A percentile compares a stretch with the other conserved stretches of the same genome.
Conservation (phyloP, 2,888 invertebrate genomes). For the Drosophila nr. perissopoda region DNA sequence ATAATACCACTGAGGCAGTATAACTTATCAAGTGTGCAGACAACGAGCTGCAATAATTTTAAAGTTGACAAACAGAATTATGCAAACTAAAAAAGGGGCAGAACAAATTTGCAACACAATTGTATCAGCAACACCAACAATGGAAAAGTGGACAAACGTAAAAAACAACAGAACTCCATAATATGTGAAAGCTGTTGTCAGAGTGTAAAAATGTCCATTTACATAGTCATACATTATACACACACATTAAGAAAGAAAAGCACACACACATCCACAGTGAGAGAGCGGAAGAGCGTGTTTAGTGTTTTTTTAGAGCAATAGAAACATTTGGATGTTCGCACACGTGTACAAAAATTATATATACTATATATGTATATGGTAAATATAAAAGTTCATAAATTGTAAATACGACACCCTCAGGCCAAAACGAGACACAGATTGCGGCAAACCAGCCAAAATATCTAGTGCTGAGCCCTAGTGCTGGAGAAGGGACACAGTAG, state of each 20-base stretch:
- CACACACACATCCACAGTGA: background rate
- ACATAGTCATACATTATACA: slow-evolving; percentile 75
- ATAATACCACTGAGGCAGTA: background rate
- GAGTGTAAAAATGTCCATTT: slow-evolving; percentile 76
- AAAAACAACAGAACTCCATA: slow-evolving; percentile 53
- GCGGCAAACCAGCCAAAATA: slow-evolving; percentile 74
- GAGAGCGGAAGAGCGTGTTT: slow-evolving; percentile 4
- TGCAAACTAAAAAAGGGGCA: slow-evolving; percentile 57
- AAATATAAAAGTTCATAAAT: slow-evolving; percentile 69
- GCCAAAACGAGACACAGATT: slow-evolving; percentile 67
- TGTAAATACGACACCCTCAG: slow-evolving; percentile 62
- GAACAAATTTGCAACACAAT: slow-evolving; percentile 46
- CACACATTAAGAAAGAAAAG: slow-evolving; percentile 10
- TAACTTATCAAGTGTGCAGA: slow-evolving; percentile 22
- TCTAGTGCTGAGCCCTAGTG: background rate
- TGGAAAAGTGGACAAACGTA: slow-evolving; percentile 21
- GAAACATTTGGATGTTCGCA: slow-evolving; percentile 50
- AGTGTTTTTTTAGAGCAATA: slow-evolving; percentile 6
- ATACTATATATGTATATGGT: slow-evolving; percentile 21
- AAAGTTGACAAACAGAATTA: slow-evolving; percentile 75
- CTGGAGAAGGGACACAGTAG: slow-evolving; percentile 19
- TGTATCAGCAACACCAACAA: slow-evolving; percentile 15
- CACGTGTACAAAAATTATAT: slow-evolving; percentile 58
- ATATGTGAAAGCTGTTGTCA: slow-evolving; percentile 72
- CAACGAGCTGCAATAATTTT: slow-evolving; percentile 50